A percentile compares a stretch with the other conserved stretches of the same genome.
phyloP scores from a whole-genome alignment of 2,113 vertebrate genomes.

The Brienomyrus brachyistius region DNA sequence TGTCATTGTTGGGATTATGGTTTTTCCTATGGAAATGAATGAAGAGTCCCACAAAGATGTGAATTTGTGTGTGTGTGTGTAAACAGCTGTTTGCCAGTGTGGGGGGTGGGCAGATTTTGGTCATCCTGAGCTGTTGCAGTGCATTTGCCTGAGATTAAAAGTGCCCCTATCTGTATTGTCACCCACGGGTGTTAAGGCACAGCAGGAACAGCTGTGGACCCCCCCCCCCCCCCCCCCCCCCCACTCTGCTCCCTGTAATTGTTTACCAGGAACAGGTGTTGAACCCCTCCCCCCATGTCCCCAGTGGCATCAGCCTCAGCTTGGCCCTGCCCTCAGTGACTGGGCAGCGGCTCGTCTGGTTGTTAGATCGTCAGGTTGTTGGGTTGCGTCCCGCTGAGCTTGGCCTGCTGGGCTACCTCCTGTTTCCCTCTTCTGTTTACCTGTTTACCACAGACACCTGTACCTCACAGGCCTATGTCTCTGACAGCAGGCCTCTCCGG shows the following conservation, averaged over 20 bases:
- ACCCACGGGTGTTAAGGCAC: neutral
- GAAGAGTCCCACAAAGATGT: neutral
- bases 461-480: neutral
- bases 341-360: neutral
- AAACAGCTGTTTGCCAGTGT: neutral
- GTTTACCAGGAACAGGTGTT: conserved; percentile 12
- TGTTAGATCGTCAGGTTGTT: neutral
- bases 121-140: neutral
- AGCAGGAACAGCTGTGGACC: neutral
- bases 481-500: neutral
- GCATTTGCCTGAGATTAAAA: neutral
- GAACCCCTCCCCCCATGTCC: neutral
- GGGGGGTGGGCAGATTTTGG: neutral
- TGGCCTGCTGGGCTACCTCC: neutral
- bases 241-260: conserved; percentile 1
- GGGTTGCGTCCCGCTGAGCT: neutral
- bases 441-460: neutral
- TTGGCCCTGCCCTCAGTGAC: neutral
- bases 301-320: neutral
- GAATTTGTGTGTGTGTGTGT: neutral
- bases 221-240: neutral
- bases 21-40: too few relatives aligned
- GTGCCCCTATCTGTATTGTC: neutral
- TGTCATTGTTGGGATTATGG: neutral
- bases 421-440: neutral